phyloP scores from a whole-genome alignment of 1,140 invertebrate genomes.

The Physella acuta region DNA sequence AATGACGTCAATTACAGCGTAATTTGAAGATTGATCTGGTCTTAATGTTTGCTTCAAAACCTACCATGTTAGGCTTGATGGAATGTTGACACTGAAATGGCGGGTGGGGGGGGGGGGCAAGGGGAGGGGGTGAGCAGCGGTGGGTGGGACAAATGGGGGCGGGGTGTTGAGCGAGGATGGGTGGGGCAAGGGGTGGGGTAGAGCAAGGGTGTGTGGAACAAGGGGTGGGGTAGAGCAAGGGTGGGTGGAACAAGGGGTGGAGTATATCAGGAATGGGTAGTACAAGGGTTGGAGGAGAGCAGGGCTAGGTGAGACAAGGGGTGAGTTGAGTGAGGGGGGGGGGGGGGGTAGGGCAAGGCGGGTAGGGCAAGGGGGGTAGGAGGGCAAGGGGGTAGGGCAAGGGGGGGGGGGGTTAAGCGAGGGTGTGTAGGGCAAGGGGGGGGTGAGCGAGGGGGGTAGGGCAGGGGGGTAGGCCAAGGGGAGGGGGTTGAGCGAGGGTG shows the following conservation, averaged over 20 bases:
- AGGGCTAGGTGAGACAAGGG: background rate
- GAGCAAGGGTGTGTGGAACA: background rate
- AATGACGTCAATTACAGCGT: too few relatives aligned
- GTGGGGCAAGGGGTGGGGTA: background rate
- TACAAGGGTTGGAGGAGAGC: background rate
- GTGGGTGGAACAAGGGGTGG: background rate
- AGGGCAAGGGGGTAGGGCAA: background rate
- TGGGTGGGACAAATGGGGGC: background rate
- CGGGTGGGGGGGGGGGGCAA: background rate
- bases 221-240: background rate
- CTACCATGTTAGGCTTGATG: too few relatives aligned
- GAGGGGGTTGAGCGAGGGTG: background rate
- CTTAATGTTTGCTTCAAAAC: too few relatives aligned
- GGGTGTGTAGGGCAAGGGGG: background rate
- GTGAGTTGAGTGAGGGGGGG: background rate
- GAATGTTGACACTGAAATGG: too few relatives aligned
- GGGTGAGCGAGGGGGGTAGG: slow-evolving; percentile 8
- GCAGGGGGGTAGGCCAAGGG: background rate
- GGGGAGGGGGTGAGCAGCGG: background rate
- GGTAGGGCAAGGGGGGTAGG: background rate
- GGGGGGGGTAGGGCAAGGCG: background rate
- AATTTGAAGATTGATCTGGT: too few relatives aligned
- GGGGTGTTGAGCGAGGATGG: background rate
- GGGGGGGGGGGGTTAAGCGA: background rate
- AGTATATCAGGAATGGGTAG: background rate